These are phyloP conservation scores for Brachirus orientalis DNA, from an alignment of 2,113 vertebrate species.

Conservation along the genomic window DNA sequence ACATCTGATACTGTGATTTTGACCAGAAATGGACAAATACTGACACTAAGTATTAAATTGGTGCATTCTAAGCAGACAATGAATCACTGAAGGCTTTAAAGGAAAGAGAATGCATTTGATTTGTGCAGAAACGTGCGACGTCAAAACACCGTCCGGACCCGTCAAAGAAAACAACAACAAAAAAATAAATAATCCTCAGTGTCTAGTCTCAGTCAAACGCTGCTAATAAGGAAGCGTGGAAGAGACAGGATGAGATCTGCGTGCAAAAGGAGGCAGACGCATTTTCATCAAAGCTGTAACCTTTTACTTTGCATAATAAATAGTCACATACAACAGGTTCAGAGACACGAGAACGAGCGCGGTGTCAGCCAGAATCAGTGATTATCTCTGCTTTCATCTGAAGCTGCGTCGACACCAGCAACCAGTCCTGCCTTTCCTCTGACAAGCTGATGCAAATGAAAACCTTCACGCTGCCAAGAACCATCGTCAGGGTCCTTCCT, in stretches of 20 bases:
- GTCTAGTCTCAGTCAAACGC: slow-evolving; percentile 25
- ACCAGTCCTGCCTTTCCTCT: slow-evolving; percentile 59
- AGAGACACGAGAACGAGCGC: slow-evolving; percentile 72
- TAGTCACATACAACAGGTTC: slow-evolving; percentile 72
- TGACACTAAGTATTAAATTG: too few species aligned
- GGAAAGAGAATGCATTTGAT: too few species aligned
- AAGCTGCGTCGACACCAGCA: too few species aligned
- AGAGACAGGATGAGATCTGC: too few species aligned
- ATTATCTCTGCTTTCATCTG: slow-evolving; percentile 77
- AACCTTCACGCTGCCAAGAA: slow-evolving; percentile 73
- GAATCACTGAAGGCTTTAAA: too few species aligned
- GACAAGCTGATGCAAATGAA: slow-evolving; percentile 79
- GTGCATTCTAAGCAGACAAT: too few species aligned
- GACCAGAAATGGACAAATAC: too few species aligned
- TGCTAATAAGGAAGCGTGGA: slow-evolving; percentile 42
- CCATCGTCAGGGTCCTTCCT: slow-evolving; percentile 66
- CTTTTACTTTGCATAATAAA: slow-evolving; percentile 77
- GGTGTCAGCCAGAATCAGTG: slow-evolving; percentile 72
- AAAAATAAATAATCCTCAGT: too few species aligned
- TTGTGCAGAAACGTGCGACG: too few species aligned
- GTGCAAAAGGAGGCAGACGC: too few species aligned
- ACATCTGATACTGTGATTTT: too few species aligned
- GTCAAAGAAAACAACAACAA: too few species aligned
- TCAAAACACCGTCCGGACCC: slow-evolving; percentile 26
- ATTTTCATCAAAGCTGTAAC: slow-evolving; percentile 71